These are phyloP conservation scores for Sorex fumeus DNA, from an alignment of 2,113 vertebrate genomes.

Conservation along the genomic window DNA sequence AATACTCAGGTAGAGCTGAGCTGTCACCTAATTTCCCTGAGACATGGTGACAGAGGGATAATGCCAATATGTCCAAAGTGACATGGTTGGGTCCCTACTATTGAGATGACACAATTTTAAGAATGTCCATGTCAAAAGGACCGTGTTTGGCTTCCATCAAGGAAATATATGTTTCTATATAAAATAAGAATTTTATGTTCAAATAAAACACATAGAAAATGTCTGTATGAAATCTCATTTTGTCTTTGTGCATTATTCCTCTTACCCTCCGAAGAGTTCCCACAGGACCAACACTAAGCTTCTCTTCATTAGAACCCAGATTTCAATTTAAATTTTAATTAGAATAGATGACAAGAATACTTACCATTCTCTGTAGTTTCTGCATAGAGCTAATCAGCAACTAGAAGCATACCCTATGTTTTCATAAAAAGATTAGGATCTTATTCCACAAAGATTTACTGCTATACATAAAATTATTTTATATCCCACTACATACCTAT, in stretches of 20 bases:
- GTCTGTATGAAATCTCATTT: slow-evolving; percentile 79
- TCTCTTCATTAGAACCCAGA: slow-evolving; percentile 90
- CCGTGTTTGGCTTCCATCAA: slow-evolving; percentile 72
- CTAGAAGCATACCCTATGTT: slow-evolving; percentile 56
- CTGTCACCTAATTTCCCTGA: slow-evolving; percentile 81
- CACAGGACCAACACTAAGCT: slow-evolving; percentile 88
- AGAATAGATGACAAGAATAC: slow-evolving; percentile 88
- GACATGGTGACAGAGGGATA: slow-evolving; percentile 55
- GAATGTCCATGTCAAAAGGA: slow-evolving; percentile 59
- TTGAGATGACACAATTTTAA: slow-evolving; percentile 72
- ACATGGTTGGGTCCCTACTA: slow-evolving; percentile 42
- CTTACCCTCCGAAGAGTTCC: slow-evolving; percentile 86
- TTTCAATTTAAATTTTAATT: slow-evolving; percentile 93
- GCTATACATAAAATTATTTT: slow-evolving; percentile 76
- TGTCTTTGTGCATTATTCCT: slow-evolving; percentile 80
- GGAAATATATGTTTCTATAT: slow-evolving; percentile 49
- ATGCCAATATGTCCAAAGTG: slow-evolving; percentile 64
- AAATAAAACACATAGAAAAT: slow-evolving; percentile 71
- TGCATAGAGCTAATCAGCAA: slow-evolving; percentile 82
- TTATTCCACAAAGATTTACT: slow-evolving; percentile 75
- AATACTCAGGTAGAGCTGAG: slow-evolving; percentile 65
- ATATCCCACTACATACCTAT: slow-evolving; percentile 1
- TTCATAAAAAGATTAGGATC: slow-evolving; percentile 82
- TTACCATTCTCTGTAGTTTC: slow-evolving; percentile 82
- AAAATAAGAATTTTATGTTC: slow-evolving; percentile 66